Base-by-base conservation (phyloP, 1,140 invertebrate species). In the Lepidotrigona ventralis region DNA sequence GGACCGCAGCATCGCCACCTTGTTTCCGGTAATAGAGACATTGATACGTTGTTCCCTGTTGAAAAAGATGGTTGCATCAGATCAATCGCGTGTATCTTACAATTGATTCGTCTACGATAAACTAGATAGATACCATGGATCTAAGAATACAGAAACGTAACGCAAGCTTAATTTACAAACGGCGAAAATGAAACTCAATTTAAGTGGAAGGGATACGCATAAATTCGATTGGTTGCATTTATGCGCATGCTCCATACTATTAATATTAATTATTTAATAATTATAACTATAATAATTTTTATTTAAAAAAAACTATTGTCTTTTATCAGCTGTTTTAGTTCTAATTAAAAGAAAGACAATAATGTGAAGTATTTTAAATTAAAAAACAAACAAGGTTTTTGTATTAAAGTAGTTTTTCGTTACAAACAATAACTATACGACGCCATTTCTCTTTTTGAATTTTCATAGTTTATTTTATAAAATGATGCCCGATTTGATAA, bases 21-120 rank as follows among this genome's bases (percentile, higher is more conserved):
- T 86, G 63, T 88, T 87, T 4, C 81, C 82, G 82, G 77, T 84
- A 88, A 87, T 15, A 79, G 66, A 86, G 76, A 83, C 60, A 12
- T 60, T 39, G 39, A 76, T 39, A 26, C 17, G 4, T 39, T 56
- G n/a, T 78, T 75, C 63, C 53, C 56, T 60, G 54, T 70, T 33
- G 51, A 46, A 53, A 26, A 33, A 60, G 75, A 33, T 19, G 54
- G 29, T 74, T 74, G 21, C 54, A 39, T 23, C 54, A 58, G 21
- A 56, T 14, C 71, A 23, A 5, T 74, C 6, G n/a, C 15, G 2
- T 9, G 19, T 60, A 9, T 74, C 63, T 66, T 29, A 69, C 15
- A 23, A 23, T 81, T 33, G 46, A 46, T 23, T 46, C 14, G 0
- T 70, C 14, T 1, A 17, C 1, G 5, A 70, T 23, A 46, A 21